A percentile compares a stretch with the other conserved stretches of the same genome.
phyloP scores from a whole-genome alignment of 1,140 invertebrate genomes.

The Phortica variegata region DNA sequence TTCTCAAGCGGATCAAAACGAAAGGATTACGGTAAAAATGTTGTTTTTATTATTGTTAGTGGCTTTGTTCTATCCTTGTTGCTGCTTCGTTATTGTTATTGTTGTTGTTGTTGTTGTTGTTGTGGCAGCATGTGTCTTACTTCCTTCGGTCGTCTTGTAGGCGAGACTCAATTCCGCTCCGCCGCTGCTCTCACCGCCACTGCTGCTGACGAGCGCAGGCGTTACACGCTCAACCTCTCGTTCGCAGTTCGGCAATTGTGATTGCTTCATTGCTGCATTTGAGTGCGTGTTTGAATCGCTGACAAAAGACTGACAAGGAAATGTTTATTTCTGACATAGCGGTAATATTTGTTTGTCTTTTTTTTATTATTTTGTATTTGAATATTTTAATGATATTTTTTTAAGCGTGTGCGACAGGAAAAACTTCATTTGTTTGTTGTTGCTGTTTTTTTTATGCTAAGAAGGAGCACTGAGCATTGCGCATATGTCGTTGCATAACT shows the following conservation, averaged over 20 bases:
- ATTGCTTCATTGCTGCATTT: slow-evolving; percentile 46
- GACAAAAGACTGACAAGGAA: too few relatives aligned
- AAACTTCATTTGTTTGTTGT: slow-evolving; percentile 32
- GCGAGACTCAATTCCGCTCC: too few relatives aligned
- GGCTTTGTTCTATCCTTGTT: slow-evolving; percentile 28
- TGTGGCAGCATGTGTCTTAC: neutral
- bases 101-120: neutral
- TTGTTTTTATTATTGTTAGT: too few relatives aligned
- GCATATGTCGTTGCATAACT: slow-evolving; percentile 40
- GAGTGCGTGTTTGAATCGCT: too few relatives aligned
- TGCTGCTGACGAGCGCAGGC: too few relatives aligned
- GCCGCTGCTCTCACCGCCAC: too few relatives aligned
- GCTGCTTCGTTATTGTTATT: slow-evolving; percentile 5
- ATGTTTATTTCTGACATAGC: too few relatives aligned
- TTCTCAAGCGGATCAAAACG: slow-evolving; percentile 52
- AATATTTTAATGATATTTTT: slow-evolving; percentile 16
- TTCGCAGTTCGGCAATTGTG: slow-evolving; percentile 25
- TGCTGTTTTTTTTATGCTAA: slow-evolving; percentile 25
- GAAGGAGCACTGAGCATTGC: slow-evolving; percentile 40
- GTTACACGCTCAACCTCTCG: too few relatives aligned
- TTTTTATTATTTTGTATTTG: slow-evolving; percentile 3
- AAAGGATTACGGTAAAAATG: slow-evolving; percentile 53
- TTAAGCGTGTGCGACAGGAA: slow-evolving; percentile 34
- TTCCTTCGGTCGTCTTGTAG: slow-evolving; percentile 25
- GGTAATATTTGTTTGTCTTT: slow-evolving; percentile 10